Conservation (phyloP, 2,113 vertebrate genomes). For the Phyllostomus hastatus region DNA sequence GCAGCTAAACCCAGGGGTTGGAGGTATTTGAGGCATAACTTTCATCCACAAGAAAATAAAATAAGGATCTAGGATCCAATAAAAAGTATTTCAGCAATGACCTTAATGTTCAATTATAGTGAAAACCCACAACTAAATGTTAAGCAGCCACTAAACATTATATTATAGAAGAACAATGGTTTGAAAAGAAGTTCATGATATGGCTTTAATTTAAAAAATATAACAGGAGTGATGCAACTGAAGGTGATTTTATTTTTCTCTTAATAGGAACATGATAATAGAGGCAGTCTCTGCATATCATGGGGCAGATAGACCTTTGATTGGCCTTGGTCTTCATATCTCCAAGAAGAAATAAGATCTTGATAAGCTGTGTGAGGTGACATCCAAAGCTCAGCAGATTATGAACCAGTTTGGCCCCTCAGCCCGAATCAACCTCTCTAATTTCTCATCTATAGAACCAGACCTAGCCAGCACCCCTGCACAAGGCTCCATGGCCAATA, state of each 20-base stretch:
- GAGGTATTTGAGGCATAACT: background rate
- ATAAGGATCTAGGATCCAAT: background rate
- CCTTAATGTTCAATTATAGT: background rate
- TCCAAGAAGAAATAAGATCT: conserved; percentile 83
- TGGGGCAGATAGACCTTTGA: conserved; percentile 53
- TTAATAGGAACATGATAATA: background rate
- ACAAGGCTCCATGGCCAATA: conserved; percentile 93
- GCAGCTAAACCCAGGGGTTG: background rate
- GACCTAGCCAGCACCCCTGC: conserved; percentile 82
- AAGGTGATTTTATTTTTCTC: background rate
- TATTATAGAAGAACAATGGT: background rate
- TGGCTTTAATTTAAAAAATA: background rate
- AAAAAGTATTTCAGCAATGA: background rate
- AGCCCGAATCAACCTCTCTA: conserved; percentile 87
- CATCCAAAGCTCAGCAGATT: conserved; percentile 86
- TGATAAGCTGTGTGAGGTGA: conserved; percentile 82
- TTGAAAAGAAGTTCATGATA: background rate
- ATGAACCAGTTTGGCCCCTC: conserved; percentile 89
- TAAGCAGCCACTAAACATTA: background rate
- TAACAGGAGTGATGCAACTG: background rate
- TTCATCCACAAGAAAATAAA: background rate
- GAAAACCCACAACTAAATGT: background rate
- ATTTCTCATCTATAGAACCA: conserved; percentile 84
- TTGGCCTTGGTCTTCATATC: conserved; percentile 81
- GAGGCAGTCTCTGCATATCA: background rate